A percentile compares a stretch with the other conserved stretches of the same genome.
Conservation (phyloP, 2,797 vertebrate genomes). For the Sciurus vulgaris region DNA sequence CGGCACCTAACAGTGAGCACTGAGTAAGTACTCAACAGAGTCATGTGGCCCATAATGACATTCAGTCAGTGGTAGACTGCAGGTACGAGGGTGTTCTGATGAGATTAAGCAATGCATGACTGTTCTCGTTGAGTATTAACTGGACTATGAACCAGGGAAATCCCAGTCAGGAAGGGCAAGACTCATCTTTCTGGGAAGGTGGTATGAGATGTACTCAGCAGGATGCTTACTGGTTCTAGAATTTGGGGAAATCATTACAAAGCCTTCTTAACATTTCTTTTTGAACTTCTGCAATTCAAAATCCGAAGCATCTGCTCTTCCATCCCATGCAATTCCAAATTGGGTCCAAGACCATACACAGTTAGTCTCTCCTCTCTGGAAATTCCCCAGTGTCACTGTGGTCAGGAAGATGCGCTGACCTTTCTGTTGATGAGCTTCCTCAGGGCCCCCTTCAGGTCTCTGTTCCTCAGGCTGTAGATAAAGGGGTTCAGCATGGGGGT, state of each 20-base stretch:
- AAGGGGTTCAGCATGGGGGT: conserved; percentile 83
- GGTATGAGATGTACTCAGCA: neutral
- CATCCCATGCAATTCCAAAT: neutral
- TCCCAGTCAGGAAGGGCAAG: neutral
- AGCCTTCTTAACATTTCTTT: neutral
- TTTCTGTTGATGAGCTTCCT: conserved; percentile 55
- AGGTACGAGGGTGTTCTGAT: neutral
- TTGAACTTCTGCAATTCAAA: neutral
- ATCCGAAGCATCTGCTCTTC: neutral
- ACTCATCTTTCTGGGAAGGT: neutral
- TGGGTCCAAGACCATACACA: neutral
- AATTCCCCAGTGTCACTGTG: neutral
- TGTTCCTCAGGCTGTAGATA: conserved; percentile 81
- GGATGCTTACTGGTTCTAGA: neutral
- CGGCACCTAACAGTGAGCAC: neutral
- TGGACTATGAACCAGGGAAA: neutral
- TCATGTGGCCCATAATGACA: neutral
- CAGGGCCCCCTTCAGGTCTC: conserved; percentile 69
- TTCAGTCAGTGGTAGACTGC: no score
- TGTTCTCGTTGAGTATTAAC: neutral
- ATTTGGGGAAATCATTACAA: neutral
- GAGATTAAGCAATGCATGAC: neutral
- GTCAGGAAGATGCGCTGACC: conserved; percentile 54
- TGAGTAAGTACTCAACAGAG: neutral
- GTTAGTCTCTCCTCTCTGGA: neutral